These are phyloP conservation scores for Zaprionus nigranus DNA, from an alignment of 1,140 invertebrate species.

Conservation along the genomic window DNA sequence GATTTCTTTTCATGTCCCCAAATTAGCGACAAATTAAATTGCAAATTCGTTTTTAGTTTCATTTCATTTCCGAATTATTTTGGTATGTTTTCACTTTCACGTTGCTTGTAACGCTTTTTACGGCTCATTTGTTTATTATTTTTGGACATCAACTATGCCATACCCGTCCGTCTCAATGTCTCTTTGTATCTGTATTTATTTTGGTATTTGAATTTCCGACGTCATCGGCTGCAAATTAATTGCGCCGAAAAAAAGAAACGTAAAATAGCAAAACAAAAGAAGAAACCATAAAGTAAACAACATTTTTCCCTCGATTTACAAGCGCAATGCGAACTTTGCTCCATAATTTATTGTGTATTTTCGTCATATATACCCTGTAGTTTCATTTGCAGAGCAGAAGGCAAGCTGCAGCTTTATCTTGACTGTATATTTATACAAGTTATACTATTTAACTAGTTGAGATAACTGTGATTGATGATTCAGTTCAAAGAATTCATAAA, in stretches of 20 bases:
- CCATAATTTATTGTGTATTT: constrained; percentile 47
- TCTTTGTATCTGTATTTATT: constrained; percentile 41
- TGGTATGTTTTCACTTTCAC: constrained; percentile 42
- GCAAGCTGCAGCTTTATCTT: neutral
- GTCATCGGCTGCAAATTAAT: constrained; percentile 72
- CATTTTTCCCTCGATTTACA: constrained; percentile 49
- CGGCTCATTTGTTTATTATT: constrained; percentile 38
- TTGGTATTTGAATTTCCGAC: constrained; percentile 68
- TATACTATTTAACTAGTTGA: no score
- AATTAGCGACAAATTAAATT: constrained; percentile 32
- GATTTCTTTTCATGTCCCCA: constrained; percentile 1
- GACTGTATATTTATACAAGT: neutral
- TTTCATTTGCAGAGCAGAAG: neutral
- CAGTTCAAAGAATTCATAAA: no score
- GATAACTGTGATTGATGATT: no score
- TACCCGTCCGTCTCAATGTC: neutral
- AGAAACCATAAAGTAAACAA: constrained; percentile 47
- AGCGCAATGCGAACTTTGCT: constrained; percentile 44
- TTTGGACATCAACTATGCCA: constrained; percentile 33
- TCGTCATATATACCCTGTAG: constrained; percentile 32
- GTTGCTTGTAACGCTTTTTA: constrained; percentile 31
- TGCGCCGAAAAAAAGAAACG: constrained; percentile 48
- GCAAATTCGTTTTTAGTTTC: constrained; percentile 25
- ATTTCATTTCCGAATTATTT: constrained; percentile 10
- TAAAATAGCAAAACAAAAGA: constrained; percentile 37